Base-by-base conservation (phyloP, 2,888 invertebrate genomes). In the Adelognathus sp. region DNA sequence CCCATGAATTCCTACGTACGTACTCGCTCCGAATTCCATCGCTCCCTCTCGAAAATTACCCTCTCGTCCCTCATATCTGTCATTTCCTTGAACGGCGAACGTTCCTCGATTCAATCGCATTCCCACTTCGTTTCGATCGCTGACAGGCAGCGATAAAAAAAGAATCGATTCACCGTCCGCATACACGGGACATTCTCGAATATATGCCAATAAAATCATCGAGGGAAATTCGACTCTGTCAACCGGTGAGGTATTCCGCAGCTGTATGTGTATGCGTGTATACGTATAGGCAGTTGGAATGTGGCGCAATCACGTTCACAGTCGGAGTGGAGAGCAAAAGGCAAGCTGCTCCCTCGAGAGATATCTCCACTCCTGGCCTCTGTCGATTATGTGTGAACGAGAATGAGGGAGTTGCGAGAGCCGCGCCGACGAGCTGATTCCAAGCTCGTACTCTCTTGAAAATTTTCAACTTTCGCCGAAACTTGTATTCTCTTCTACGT, bases 121-220 rank as follows among this genome's bases (percentile, higher is more conserved):
- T 77, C 46, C 66, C 29, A 61, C n/a, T 67, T 44, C 54, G 29
- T 56, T 56, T 54, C 33, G 67, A 72, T 71, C 74, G 73, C 74
- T 81, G 76, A 80, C 77, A 78, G 60, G 64, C 71, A 67, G 76
- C 71, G 60, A 70, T 78, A 73, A 78, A 73, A 78, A 78, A 78
- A n/a, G n/a, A n/a, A 72, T 76, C 71, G 76, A 72, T 78, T 69
- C 27, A 29, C 58, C 73, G 44, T 36, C 52, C 14, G 27, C 52
- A 16, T 66, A 66, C 33, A 66, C 50, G 36, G 11, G 16, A 24
- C 11, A 7, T 9, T 36, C 52, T 66, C 64, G 11, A n/a, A n/a
- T n/a, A n/a, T n/a, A n/a, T n/a, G n/a, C n/a, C n/a, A n/a, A n/a
- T n/a, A n/a, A n/a, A n/a, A n/a, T n/a, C n/a, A n/a, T n/a, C n/a